Evolutionary conservation across 2,888 invertebrate genomes (phyloP), one percentile per base, ranked within the genome.

Genomic region (Metacarcinus magister): DNA sequence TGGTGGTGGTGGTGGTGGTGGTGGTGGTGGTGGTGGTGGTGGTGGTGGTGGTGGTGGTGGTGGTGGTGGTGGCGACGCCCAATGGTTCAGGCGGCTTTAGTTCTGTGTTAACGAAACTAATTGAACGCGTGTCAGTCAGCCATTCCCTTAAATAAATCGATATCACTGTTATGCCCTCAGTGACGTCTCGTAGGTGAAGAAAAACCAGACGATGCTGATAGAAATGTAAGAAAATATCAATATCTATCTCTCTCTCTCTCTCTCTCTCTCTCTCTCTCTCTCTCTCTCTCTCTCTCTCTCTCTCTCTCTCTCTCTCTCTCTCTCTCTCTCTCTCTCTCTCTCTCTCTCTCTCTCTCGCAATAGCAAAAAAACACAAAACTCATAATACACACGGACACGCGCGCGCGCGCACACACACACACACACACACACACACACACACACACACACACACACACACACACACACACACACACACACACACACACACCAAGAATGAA

Each of bases 101-200:
- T 87, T 87, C 87, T 87, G 23, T 10, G 32, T 39, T 87, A 87
- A 87, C 39, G 39, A 87, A 87, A 87, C 87, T 87, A 87, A 87
- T 87, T 87, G 75, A 75, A n/a, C 28, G 87, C 87, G 87, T 87
- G 87, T 87, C 39, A 39, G 87, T 39, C 39, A 16, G 87, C 13
- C 32, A 32, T 87, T 87, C 87, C 39, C 16, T 87, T 87, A 39
- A 87, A 87, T 87, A 87, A 87, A 87, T 87, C 87, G 87, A 87
- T 87, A 39, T 39, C 87, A 87, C 2, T 10, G 87, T 87, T 75
- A 7, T 28, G 28, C 28, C 16, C 28, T 28, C 5, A 28, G 28
- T 28, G n/a, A 75, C 28, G 75, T n/a, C n/a, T 75, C 75, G 75
- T 28, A 8, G 23, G 75, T 23, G 87, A 13, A 60, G 19, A 60